Conservation (phyloP, 2,113 vertebrate genomes). For the Salvator merianae region DNA sequence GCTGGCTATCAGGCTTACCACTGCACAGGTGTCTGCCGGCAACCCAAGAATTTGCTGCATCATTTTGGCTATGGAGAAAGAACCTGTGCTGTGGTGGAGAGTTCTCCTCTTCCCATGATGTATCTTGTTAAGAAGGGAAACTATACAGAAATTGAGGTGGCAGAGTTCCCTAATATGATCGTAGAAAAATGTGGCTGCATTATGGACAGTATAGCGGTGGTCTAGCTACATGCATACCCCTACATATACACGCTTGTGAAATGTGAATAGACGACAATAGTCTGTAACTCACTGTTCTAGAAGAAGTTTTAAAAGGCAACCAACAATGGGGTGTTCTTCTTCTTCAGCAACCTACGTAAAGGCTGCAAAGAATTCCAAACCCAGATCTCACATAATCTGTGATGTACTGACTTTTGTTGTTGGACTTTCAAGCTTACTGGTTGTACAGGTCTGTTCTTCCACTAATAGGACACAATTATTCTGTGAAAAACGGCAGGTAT, state of each 20-base stretch:
- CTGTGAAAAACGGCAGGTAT: too few species aligned
- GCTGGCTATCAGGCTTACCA: conserved; percentile 83
- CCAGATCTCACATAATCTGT: neutral
- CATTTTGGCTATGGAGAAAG: conserved; percentile 76
- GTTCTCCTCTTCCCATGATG: conserved; percentile 86
- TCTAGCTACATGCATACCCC: conserved; percentile 47
- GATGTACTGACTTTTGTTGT: neutral
- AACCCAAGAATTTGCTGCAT: conserved; percentile 59
- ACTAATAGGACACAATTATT: neutral
- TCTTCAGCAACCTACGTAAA: fast-evolving
- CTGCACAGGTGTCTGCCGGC: conserved; percentile 80
- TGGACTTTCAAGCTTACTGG: neutral
- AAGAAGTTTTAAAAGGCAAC: neutral
- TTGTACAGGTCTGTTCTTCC: neutral
- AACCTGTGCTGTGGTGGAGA: conserved; percentile 77
- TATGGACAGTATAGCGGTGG: conserved; percentile 76
- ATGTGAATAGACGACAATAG: too few species aligned
- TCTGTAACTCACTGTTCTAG: neutral
- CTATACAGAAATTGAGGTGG: conserved; percentile 88
- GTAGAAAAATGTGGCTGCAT: conserved; percentile 83
- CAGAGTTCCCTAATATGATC: conserved; percentile 89
- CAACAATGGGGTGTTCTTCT: fast-evolving
- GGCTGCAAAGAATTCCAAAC: neutral
- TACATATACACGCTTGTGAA: neutral
- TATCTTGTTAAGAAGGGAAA: conserved; percentile 89